Percentiles rank a stretch among this genome's conserved stretches.
Conservation (phyloP, 2,888 invertebrate genomes). For the Trachelus troglodyta region DNA sequence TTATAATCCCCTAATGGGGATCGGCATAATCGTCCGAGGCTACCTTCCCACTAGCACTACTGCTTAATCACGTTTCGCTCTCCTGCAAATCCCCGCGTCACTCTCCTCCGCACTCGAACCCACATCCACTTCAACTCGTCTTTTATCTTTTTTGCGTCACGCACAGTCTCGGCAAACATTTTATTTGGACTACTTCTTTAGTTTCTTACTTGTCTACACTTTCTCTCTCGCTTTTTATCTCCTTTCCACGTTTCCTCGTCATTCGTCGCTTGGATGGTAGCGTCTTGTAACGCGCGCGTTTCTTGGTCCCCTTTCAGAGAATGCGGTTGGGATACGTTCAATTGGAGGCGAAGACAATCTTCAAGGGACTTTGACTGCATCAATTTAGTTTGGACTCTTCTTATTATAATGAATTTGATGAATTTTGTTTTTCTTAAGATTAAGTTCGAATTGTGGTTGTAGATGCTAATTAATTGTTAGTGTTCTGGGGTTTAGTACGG, state of each 20-base stretch:
- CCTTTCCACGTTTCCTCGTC: not conserved
- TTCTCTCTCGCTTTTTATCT: not conserved
- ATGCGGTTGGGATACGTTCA: no score
- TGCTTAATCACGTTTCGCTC: conserved; percentile 41
- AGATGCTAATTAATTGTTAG: no score
- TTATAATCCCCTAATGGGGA: conserved; percentile 64
- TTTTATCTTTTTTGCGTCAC: not conserved
- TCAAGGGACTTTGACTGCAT: no score
- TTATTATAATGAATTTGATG: no score
- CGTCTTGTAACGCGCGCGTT: no score
- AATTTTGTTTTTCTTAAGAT: no score
- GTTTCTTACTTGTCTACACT: not conserved
- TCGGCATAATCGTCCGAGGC: conserved; percentile 55
- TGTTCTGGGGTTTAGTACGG: no score
- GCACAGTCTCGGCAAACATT: not conserved
- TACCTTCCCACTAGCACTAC: conserved; percentile 24
- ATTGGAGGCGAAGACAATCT: no score
- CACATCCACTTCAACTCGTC: not conserved
- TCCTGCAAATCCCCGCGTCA: conserved; percentile 34
- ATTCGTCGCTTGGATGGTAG: no score
- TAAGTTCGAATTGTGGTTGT: no score
- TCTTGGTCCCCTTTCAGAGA: no score
- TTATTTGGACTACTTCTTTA: not conserved
- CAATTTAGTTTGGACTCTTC: no score
- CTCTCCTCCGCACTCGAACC: conserved; percentile 13